These are phyloP conservation scores for Diachasma alloeum DNA, from an alignment of 1,140 invertebrate species.

Conservation along the genomic window DNA sequence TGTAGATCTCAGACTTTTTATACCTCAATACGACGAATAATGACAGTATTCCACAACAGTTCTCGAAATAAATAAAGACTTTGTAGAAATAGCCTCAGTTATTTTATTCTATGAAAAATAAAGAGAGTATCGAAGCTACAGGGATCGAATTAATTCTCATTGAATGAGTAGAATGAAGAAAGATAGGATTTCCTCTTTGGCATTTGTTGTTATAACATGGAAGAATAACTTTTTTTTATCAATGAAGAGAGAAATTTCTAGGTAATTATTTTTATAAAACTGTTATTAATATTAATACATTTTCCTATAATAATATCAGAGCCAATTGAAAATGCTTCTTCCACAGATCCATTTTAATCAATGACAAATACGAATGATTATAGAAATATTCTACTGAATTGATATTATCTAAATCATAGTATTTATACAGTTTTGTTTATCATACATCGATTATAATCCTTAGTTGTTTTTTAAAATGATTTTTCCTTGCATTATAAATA, in stretches of 20 bases:
- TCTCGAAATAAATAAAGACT: background rate
- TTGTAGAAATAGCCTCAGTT: background rate
- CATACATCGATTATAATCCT: background rate
- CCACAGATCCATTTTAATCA: background rate
- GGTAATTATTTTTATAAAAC: background rate
- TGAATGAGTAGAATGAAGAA: background rate
- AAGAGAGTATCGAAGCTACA: background rate
- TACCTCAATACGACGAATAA: background rate
- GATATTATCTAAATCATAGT: background rate
- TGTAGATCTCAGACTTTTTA: background rate
- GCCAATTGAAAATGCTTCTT: slow-evolving; percentile 2
- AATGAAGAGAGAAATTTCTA: background rate
- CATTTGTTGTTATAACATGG: background rate
- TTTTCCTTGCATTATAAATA: slow-evolving; percentile 43
- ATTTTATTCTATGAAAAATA: background rate
- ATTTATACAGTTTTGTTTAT: slow-evolving; percentile 25
- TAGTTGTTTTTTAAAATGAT: background rate
- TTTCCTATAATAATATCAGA: slow-evolving; percentile 2
- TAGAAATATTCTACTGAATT: slow-evolving; percentile 1
- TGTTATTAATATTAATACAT: slow-evolving; percentile 4
- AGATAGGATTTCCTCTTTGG: background rate
- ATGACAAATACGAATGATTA: slow-evolving; percentile 10
- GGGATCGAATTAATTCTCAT: background rate
- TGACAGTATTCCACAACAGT: background rate
- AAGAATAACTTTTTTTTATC: background rate